These are phyloP conservation scores for Meriones unguiculatus DNA, from an alignment of 2,113 vertebrate genomes.

Conservation along the genomic window DNA sequence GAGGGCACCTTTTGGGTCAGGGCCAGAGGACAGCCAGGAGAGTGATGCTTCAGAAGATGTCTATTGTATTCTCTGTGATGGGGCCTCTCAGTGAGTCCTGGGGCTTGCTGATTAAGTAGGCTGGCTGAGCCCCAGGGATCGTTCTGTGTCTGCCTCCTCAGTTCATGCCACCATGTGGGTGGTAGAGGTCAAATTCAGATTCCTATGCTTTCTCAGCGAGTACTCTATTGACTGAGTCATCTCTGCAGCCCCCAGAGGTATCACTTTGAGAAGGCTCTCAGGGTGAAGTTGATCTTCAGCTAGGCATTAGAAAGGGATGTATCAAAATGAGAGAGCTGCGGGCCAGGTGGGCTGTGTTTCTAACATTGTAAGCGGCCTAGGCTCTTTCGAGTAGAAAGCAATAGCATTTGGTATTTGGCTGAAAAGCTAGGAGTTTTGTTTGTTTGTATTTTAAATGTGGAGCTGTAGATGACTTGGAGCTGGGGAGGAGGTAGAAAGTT, in stretches of 20 bases:
- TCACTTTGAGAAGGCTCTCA: background rate
- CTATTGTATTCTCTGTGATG: background rate
- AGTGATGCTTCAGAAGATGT: background rate
- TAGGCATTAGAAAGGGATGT: background rate
- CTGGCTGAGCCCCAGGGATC: background rate
- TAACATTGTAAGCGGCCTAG: background rate
- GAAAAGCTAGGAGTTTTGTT: background rate
- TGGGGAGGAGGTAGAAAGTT: background rate
- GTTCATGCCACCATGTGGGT: background rate
- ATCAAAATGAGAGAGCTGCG: background rate
- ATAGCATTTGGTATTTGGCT: background rate
- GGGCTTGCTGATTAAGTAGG: background rate
- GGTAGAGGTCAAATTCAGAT: background rate
- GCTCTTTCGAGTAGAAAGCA: conserved; percentile 9
- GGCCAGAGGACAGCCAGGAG: background rate
- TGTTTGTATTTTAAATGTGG: background rate
- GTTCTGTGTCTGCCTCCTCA: background rate
- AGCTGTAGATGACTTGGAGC: background rate
- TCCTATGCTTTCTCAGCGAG: background rate
- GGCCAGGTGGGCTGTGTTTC: background rate
- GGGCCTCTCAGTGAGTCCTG: background rate
- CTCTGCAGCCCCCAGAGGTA: background rate
- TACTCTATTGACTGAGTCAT: background rate
- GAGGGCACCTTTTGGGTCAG: background rate
- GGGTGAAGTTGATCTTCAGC: background rate